Base-by-base conservation (phyloP, 2,888 invertebrate genomes). In the Anorthoa munda region DNA sequence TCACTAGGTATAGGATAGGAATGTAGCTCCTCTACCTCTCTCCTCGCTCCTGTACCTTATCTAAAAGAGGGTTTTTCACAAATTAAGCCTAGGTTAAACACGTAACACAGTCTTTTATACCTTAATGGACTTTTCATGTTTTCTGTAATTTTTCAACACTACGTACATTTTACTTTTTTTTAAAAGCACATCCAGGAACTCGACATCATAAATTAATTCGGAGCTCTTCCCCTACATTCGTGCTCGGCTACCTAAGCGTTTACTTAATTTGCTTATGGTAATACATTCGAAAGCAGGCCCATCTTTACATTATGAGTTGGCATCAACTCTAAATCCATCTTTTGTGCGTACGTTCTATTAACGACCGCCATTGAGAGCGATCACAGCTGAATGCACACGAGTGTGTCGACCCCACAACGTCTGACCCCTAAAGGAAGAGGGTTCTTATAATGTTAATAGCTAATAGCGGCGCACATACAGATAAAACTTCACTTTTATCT, bases 361-460 rank as follows among this genome's bases (percentile, higher is more conserved):
- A 90, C 83, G 87, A 87, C 68, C 82, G 85, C 85, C 87, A 90
- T 88, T 88, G 89, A 90, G 73, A 77, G 70, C 69, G 86, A 86
- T 86, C 85, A 87, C 88, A 87, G 88, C 89, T 95, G 91, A 94
- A 92, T 94, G 94, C 94, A 90, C 93, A 90, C 82, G 90, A 92
- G 95, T 93, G 93, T 92, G 91, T 92, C 89, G 95, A 95, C 94
- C 95, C 90, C 89, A 87, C 89, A 87, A 89, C 89, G 89, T 90
- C 89, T 92, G 93, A 92, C 93, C 94, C 93, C 90, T 89, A 90
- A 90, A 93, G 92, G 93, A 94, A 94, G 93, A 93, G 94, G 93
- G 93, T 90, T 90, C 93, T 93, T 94, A 92, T 91, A 91, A 93
- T 91, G 91, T 90, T 93, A 90, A 93, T 93, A 89, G 89, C 89